A percentile compares a stretch with the other conserved stretches of the same genome.
phyloP scores from a whole-genome alignment of 2,888 invertebrate species.

The Malachius bipustulatus region DNA sequence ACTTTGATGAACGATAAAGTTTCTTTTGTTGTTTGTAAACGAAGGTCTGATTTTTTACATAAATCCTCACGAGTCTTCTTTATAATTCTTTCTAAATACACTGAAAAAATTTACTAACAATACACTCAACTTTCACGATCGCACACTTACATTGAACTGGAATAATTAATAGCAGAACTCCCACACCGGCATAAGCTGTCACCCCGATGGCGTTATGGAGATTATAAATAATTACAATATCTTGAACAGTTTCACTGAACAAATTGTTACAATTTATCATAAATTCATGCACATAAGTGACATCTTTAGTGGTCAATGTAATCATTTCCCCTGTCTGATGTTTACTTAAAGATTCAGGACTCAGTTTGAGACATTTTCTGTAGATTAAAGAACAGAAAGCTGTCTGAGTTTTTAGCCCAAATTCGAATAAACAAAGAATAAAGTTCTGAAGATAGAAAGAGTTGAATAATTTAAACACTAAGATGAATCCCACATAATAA shows the following conservation, averaged over 20 bases:
- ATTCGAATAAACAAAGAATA: too few species aligned
- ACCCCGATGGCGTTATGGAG: slow-evolving; percentile 49
- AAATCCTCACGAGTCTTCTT: too few species aligned
- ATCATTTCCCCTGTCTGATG: slow-evolving; percentile 63
- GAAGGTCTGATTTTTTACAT: too few species aligned
- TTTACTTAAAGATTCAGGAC: slow-evolving; percentile 49
- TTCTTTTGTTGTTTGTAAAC: too few species aligned
- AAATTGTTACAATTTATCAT: slow-evolving; percentile 80
- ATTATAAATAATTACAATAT: slow-evolving; percentile 65
- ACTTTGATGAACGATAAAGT: too few species aligned
- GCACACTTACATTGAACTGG: slow-evolving; percentile 37
- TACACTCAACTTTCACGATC: too few species aligned
- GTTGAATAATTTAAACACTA: too few species aligned
- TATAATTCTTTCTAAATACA: too few species aligned
- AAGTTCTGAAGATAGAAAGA: too few species aligned
- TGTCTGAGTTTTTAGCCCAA: slow-evolving; percentile 71
- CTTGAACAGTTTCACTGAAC: slow-evolving; percentile 82
- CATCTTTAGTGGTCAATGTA: slow-evolving; percentile 86
- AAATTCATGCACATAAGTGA: slow-evolving; percentile 78
- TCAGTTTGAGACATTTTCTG: slow-evolving; percentile 45
- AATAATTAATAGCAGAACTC: slow-evolving; percentile 36
- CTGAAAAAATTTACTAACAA: too few species aligned
- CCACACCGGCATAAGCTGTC: slow-evolving; percentile 43
- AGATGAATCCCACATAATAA: too few species aligned
- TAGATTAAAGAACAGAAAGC: slow-evolving; percentile 74